A percentile compares a stretch with the other conserved stretches of the same genome.
Evolutionary conservation across 2,888 invertebrate species (phyloP).

Genomic region (Belgica antarctica): DNA sequence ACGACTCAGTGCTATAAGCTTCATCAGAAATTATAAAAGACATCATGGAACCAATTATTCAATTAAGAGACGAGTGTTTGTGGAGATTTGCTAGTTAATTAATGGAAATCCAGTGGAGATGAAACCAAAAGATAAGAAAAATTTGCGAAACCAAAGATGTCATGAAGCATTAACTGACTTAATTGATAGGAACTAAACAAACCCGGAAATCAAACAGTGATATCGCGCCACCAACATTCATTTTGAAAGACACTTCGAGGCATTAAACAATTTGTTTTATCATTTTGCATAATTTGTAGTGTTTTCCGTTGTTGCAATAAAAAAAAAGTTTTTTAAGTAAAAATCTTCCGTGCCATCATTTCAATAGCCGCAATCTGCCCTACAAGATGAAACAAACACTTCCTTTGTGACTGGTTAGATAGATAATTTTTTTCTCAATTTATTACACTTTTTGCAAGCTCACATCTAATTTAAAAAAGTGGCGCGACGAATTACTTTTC

Average conservation of each 20-base stretch:
- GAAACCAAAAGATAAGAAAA: background rate
- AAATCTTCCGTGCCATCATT: no score
- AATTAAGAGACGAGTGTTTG: background rate
- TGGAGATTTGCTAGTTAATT: background rate
- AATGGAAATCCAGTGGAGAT: background rate
- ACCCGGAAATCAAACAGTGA: background rate
- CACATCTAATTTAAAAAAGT: no score
- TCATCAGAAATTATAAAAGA: conserved; percentile 3
- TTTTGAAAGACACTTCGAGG: background rate
- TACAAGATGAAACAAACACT: no score
- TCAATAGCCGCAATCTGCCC: no score
- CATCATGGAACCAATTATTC: background rate
- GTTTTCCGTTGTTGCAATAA: background rate
- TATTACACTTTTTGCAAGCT: no score
- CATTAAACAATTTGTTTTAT: conserved; percentile 5
- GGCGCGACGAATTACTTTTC: no score
- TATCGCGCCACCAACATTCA: background rate
- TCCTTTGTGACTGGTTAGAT: no score
- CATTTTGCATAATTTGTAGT: background rate
- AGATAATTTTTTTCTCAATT: no score
- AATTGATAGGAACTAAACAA: background rate
- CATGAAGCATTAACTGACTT: background rate
- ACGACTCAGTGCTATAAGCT: conserved; percentile 44
- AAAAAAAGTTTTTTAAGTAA: background rate
- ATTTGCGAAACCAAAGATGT: background rate